Evolutionary conservation across 2,888 invertebrate species (phyloP).

Genomic region (Steinernema carpocapsae): DNA sequence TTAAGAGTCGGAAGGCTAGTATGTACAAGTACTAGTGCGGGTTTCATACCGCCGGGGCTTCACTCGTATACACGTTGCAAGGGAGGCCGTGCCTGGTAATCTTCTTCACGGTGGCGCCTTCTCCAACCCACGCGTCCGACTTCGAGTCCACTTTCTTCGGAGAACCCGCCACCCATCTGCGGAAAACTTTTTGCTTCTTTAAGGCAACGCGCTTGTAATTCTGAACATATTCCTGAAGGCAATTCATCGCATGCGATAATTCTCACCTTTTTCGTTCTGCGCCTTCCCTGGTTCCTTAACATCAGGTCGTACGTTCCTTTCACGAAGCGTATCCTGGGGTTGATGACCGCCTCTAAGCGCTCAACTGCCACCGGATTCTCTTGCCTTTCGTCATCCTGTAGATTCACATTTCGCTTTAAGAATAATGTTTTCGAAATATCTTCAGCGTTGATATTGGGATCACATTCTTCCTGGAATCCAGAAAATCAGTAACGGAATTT

Average conservation of each 20-base stretch:
- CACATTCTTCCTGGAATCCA: background rate
- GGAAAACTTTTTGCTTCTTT: background rate
- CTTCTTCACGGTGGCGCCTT: background rate
- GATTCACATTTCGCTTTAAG: background rate
- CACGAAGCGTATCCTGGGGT: background rate
- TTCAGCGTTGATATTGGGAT: background rate
- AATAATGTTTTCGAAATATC: background rate
- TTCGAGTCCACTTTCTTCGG: background rate
- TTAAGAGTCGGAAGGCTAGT: background rate
- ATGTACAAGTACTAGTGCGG: constrained; percentile 5
- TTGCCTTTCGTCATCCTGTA: constrained; percentile 5
- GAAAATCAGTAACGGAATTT: background rate
- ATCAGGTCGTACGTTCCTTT: background rate
- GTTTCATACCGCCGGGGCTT: background rate
- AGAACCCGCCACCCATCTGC: background rate
- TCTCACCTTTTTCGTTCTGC: background rate
- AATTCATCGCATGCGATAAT: background rate
- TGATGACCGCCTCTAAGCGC: background rate
- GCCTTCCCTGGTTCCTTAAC: background rate
- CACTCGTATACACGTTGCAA: background rate
- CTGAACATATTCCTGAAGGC: background rate
- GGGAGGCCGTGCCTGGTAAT: background rate
- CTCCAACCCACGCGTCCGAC: background rate
- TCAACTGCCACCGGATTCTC: background rate
- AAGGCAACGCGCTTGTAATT: background rate